Evolutionary conservation across 2,888 invertebrate genomes (phyloP).

Genomic region (Panopea generosa): DNA sequence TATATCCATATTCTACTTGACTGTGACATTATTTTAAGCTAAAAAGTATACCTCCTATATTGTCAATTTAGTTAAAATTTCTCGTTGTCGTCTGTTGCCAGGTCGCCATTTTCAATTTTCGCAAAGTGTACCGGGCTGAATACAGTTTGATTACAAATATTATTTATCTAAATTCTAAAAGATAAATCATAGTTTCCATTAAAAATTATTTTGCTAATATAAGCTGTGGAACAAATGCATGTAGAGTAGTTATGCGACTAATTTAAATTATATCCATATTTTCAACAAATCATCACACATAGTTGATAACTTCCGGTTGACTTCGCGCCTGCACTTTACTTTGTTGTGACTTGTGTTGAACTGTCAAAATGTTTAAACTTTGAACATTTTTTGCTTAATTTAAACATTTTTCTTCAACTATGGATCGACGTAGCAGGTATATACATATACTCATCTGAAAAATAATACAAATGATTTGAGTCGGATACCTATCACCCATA

Average conservation of each 20-base stretch:
- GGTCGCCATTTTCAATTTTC: slow-evolving; percentile 76
- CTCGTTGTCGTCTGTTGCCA: slow-evolving; percentile 74
- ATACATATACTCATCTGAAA: no score
- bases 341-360: slow-evolving; percentile 60
- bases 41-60: no score
- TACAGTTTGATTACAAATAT: not conserved
- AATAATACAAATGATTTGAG: no score
- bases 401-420: not conserved
- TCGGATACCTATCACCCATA: no score
- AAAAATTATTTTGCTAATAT: no score
- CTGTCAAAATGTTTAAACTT: slow-evolving; percentile 16
- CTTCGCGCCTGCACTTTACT: slow-evolving; percentile 55
- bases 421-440: slow-evolving; percentile 38
- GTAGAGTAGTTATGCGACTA: no score
- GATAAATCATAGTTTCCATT: not conserved
- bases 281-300: slow-evolving; percentile 14
- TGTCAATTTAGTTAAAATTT: not conserved
- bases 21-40: no score
- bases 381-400: slow-evolving; percentile 1
- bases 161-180: no score
- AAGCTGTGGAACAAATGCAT: no score
- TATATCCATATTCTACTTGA: no score
- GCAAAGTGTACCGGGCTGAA: not conserved
- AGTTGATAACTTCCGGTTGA: slow-evolving; percentile 43
- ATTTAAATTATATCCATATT: no score